Evolutionary conservation across 2,888 invertebrate species (phyloP).

Genomic region (Cabera pusaria): DNA sequence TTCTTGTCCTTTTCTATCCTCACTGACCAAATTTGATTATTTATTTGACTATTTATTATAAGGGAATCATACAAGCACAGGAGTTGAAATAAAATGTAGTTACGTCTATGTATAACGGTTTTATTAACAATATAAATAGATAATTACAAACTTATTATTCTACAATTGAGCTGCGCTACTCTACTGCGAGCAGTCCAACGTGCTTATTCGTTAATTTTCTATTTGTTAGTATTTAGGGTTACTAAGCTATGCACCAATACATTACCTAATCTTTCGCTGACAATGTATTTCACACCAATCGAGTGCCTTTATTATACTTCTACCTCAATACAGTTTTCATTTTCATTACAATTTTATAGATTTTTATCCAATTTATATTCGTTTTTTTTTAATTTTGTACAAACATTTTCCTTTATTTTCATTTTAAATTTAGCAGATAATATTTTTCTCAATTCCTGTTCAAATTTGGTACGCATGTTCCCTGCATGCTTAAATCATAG

Average conservation of each 20-base stretch:
- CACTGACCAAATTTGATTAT: too few relatives aligned
- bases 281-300: slow-evolving; percentile 14
- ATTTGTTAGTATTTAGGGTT: slow-evolving; percentile 33
- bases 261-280: slow-evolving; percentile 38
- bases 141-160: slow-evolving; percentile 79
- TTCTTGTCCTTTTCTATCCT: too few relatives aligned
- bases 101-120: slow-evolving; percentile 76
- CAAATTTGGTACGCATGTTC: slow-evolving; percentile 48
- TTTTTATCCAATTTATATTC: slow-evolving; percentile 30
- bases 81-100: slow-evolving; percentile 35
- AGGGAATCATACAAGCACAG: not conserved
- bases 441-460: slow-evolving; percentile 63
- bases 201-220: slow-evolving; percentile 52
- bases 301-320: slow-evolving; percentile 18
- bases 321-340: slow-evolving; percentile 10
- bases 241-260: slow-evolving; percentile 66
- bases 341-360: slow-evolving; percentile 36
- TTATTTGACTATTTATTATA: too few relatives aligned
- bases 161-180: slow-evolving; percentile 82
- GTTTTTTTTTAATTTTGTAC: slow-evolving; percentile 56
- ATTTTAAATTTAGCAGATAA: slow-evolving; percentile 38
- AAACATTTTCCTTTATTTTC: slow-evolving; percentile 40
- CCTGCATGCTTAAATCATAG: slow-evolving; percentile 31
- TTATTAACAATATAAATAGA: slow-evolving; percentile 83
- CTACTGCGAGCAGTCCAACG: slow-evolving; percentile 80